Evolutionary conservation across 23 tunicate species (phyloP), one percentile per base, ranked within the genome.

Genomic region (Trididemnum miniatum): DNA sequence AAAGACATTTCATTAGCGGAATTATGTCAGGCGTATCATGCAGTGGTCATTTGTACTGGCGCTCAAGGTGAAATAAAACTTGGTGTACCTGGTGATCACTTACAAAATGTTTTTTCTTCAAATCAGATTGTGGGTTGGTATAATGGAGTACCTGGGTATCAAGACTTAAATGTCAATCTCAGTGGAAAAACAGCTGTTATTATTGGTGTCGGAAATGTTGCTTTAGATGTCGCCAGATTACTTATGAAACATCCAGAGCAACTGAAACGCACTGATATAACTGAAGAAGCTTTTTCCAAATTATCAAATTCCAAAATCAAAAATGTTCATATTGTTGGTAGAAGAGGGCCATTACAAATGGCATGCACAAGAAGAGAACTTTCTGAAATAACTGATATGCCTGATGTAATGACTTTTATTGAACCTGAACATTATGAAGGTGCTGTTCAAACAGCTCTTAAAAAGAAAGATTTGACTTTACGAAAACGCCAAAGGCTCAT

Each of bases 41-140:
- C 92, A 31, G 93, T 88, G 20, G 87, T 93, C 15, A n/a, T 93
- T 72, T 93, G 98, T 57, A 33, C 60, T 73, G 98, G 98, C 1
- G 92, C 93, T 7, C 98, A 93, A 54, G 80, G 79, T n/a, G 86
- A 79, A 60, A 38, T 35, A 20, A 63, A 35, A 27, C 86, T 93
- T 37, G 76, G 65, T 1, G 88, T 93, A 65, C 80, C 89, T 79
- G 98, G 98, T 20, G 79, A 88, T 72, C 76, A 84, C 28, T 52
- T 74, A 29, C 18, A 65, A 34, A 93, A 93, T 75, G 87, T 93
- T 23, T 93, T 93, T 65, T 59, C 92, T 26, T 91, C 98, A 51
- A 84, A 84, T 31, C 85, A 93, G 66, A 88, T 93, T 88, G 98
- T 93, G 51, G 98, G 98, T 39, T 93, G 98, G 98, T 93, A 88